Evolutionary conservation across 2,113 vertebrate genomes (phyloP).

Genomic region (Leptodactylus fuscus): DNA sequence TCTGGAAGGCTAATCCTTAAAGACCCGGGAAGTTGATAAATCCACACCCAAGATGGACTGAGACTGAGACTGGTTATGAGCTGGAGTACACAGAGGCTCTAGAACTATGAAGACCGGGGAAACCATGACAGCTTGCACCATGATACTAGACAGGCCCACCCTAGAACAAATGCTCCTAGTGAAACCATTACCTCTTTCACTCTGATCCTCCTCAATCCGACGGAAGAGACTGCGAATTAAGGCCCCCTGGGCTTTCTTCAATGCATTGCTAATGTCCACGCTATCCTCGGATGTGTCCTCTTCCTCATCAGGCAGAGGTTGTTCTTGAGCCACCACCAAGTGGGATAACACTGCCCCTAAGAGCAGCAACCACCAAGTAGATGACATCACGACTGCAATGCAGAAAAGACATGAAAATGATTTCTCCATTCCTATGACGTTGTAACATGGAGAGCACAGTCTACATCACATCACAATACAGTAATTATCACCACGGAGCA

Average conservation of each 20-base stretch:
- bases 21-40: too few species aligned
- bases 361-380: constrained; percentile 74
- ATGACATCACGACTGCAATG: constrained; percentile 74
- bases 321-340: constrained; percentile 68
- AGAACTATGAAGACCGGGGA: too few species aligned
- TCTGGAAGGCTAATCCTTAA: too few species aligned
- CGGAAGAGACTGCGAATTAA: constrained; percentile 77
- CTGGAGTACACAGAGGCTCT: too few species aligned
- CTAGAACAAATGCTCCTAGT: background rate
- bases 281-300: constrained; percentile 53
- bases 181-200: constrained; percentile 67
- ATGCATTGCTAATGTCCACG: constrained; percentile 71
- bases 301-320: constrained; percentile 67
- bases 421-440: too few species aligned
- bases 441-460: background rate
- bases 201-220: constrained; percentile 74
- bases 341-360: constrained; percentile 72
- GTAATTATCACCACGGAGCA: background rate
- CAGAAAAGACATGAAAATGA: background rate
- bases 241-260: constrained; percentile 77
- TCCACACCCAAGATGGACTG: too few species aligned
- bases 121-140: too few species aligned
- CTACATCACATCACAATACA: background rate
- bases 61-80: too few species aligned
- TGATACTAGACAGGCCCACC: too few species aligned